Conservation (phyloP, 2,113 vertebrate genomes). For the Polyodon spathula region DNA sequence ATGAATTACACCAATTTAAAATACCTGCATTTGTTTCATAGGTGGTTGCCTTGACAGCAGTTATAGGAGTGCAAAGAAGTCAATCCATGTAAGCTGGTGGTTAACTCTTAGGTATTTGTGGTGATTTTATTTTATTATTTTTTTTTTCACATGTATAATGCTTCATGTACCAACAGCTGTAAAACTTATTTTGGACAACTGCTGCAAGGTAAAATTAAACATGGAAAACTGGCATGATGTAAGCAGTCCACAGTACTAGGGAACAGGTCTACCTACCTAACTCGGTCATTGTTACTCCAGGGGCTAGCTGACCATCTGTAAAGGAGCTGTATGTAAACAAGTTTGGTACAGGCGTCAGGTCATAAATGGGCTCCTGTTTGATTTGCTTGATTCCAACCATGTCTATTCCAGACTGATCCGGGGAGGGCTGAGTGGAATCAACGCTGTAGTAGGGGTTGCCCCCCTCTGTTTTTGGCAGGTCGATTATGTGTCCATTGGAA, state of each 20-base stretch:
- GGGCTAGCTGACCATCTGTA: constrained; percentile 84
- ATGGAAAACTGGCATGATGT: too few species aligned
- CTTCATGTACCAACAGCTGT: too few species aligned
- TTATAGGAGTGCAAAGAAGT: too few species aligned
- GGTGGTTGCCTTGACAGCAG: too few species aligned
- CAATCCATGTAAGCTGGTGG: too few species aligned
- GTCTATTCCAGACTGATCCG: constrained; percentile 95
- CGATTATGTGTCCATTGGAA: constrained; percentile 81
- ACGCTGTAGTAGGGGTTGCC: constrained; percentile 74
- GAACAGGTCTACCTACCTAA: constrained; percentile 68
- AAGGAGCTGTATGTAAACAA: constrained; percentile 94
- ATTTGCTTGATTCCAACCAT: constrained; percentile 98
- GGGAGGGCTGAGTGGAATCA: constrained; percentile 92
- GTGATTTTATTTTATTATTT: too few species aligned
- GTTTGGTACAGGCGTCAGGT: constrained; percentile 94
- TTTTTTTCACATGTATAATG: too few species aligned
- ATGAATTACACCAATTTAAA: too few species aligned
- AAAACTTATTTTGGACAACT: too few species aligned
- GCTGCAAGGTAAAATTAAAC: too few species aligned
- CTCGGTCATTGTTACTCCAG: constrained; percentile 81
- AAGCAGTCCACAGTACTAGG: background rate
- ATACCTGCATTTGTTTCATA: too few species aligned
- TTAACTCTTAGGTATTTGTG: too few species aligned
- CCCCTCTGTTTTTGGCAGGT: constrained; percentile 80
- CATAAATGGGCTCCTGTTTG: constrained; percentile 97